Evolutionary conservation across 64 coral and sea anemone genomes (phyloP), one percentile per base, ranked within the genome.

Genomic region (Exaiptasia diaphana): DNA sequence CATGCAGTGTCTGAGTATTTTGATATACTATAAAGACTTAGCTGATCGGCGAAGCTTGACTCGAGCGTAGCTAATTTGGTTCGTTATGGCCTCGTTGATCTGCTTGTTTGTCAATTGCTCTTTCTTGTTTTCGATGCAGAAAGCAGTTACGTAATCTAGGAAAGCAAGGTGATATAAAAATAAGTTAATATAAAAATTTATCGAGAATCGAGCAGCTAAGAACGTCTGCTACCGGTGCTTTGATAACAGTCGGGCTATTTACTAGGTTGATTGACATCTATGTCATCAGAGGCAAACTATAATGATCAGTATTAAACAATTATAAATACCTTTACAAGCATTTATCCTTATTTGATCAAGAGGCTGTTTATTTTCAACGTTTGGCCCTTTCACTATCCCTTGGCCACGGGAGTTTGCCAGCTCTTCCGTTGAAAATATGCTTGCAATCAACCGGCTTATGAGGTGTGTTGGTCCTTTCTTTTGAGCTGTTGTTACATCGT

Each of bases 61-160:
- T 46, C 46, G 70, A 17, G 81, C 65, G 20, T 83, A 83, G 10
- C 31, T 26, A 0, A 83, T 67, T 38, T 72, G 65, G 1, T 83
- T 32, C 4, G 79, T 83, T 18, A 83, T 39, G 4, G 64, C 81
- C 21, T 58, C 35, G 9, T 83, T 83, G 2, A 83, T 68, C 10
- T 83, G 7, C 21, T 55, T 83, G 14, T 4, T 34, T 0, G 64
- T 71, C 26, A 69, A 61, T 20, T 56, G 48, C 6, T 27, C 45
- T 50, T 72, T 83, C 0, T 41, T 55, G 34, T 83, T 69, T 73
- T 83, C 67, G 21, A 83, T 23, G 46, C 81, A 71, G 50, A 83
- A 83, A 15, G 81, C 52, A 14, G 65, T 83, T 20, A 57, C n/a
- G 38, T 71, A 83, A 72, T 83, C 81, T 83, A 67, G 25, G 25